Evolutionary conservation across 2,888 invertebrate genomes (phyloP), one percentile per base, ranked within the genome.

Genomic region (Incurvaria masculella): DNA sequence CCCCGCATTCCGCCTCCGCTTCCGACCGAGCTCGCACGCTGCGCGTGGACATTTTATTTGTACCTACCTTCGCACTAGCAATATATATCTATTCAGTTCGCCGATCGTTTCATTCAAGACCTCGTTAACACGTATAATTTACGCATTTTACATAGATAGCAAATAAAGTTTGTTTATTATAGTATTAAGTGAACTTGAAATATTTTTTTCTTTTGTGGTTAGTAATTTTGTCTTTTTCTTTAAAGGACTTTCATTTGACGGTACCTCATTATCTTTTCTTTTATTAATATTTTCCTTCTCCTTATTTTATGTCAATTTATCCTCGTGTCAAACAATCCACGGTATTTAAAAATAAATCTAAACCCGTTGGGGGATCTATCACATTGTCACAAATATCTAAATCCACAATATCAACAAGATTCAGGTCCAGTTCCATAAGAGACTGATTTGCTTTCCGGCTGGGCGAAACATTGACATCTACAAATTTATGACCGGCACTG

Each of bases 161-260:
- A 48, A 39, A 20, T 45, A 46, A 47, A 47, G 42, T 47, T 19
- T 45, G 26, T 38, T 42, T 2, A 48, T 42, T 50, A 47, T 45
- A 23, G 50, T 45, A 48, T 46, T 44, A 43, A 42, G n/a, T 5
- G 19, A 42, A 20, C 14, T 42, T 17, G 17, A 42, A 17, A n/a
- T 21, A 41, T 47, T 47, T 47, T 47, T 42, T 47, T 16, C 27
- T 47, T 47, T 47, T n/a, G n/a, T n/a, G n/a, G n/a, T n/a, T n/a
- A n/a, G n/a, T n/a, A n/a, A n/a, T n/a, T 47, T 26, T 41, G 40
- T 38, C 27, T 46, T 42, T 42, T 46, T 40, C 42, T 46, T 46
- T 41, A 40, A 46, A 16, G 26, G 46, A 46, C 27, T 26, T 10
- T 27, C 18, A 26, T 46, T 40, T 46, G 27, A 39, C 45, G 41